These are phyloP conservation scores for Tuta absoluta DNA, from an alignment of 2,888 invertebrate species.

Conservation along the genomic window DNA sequence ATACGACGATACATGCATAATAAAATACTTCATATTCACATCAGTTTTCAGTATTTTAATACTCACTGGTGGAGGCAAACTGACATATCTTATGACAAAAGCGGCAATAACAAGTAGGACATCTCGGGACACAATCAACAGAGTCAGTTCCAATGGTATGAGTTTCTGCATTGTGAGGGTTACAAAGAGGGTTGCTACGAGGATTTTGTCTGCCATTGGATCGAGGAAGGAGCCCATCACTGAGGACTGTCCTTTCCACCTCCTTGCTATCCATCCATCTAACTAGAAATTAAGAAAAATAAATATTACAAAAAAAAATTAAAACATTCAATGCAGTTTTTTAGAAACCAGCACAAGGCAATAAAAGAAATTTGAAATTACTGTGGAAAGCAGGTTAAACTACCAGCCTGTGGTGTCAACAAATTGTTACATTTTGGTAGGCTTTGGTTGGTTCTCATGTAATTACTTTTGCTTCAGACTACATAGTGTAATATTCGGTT, in stretches of 20 bases:
- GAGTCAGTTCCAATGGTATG: constrained; percentile 90
- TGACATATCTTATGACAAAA: constrained; percentile 94
- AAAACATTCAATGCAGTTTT: no score
- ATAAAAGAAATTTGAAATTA: no score
- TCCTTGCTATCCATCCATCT: constrained; percentile 98
- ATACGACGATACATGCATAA: no score
- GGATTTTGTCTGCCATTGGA: constrained; percentile 97
- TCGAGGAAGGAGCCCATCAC: constrained; percentile 97
- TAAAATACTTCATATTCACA: no score
- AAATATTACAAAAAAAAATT: no score
- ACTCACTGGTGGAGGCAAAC: constrained; percentile 93
- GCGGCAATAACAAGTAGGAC: constrained; percentile 90
- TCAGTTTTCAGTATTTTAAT: not conserved
- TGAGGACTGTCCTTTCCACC: constrained; percentile 94
- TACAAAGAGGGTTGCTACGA: constrained; percentile 93
- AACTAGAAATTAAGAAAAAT: constrained; percentile 76
- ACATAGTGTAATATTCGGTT: no score
- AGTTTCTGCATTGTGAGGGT: constrained; percentile 92
- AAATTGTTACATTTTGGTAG: no score
- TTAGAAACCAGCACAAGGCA: not conserved
- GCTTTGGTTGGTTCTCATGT: no score
- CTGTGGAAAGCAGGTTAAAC: no score
- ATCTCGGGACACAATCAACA: constrained; percentile 92
- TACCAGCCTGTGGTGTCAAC: no score
- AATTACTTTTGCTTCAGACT: no score